A percentile compares a stretch with the other conserved stretches of the same genome.
phyloP scores from a whole-genome alignment of 2,113 vertebrate genomes.

The Corydoras maculifer region DNA sequence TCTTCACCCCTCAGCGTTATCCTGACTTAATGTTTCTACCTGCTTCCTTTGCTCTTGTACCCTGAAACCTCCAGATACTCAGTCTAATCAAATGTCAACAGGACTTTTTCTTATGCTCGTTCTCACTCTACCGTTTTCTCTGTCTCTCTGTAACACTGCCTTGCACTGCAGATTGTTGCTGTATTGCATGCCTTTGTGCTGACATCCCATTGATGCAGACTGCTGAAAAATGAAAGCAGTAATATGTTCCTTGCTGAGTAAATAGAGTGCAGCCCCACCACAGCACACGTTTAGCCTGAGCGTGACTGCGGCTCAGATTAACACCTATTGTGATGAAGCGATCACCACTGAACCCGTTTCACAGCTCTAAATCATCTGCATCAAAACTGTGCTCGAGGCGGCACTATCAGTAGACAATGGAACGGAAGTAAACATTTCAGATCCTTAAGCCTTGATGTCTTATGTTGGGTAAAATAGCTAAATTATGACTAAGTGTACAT shows the following conservation, averaged over 20 bases:
- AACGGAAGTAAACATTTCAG: conserved; percentile 17
- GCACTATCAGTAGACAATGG: conserved; percentile 22
- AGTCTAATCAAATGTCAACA: neutral
- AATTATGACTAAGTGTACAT: neutral
- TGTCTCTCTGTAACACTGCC: too few species aligned
- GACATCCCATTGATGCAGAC: neutral
- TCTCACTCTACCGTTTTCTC: neutral
- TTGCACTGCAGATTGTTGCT: neutral
- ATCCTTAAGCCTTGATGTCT: neutral
- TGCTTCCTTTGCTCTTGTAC: neutral
- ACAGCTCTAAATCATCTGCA: too few species aligned
- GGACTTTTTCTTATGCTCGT: neutral
- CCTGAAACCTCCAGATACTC: neutral
- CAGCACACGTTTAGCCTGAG: neutral
- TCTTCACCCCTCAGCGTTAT: neutral
- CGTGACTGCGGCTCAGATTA: conserved; percentile 24
- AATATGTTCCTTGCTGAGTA: conserved; percentile 7
- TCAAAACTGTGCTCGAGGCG: neutral
- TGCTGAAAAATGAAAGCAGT: conserved; percentile 9
- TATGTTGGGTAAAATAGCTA: neutral
- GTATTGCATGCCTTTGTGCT: neutral
- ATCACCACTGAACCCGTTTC: conserved; percentile 2
- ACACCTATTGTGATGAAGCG: conserved; percentile 8
- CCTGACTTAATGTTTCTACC: conserved; percentile 6
- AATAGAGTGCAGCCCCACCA: neutral